Evolutionary conservation across 2,797 vertebrate genomes (phyloP).

Genomic region (Gambelia wislizenii): DNA sequence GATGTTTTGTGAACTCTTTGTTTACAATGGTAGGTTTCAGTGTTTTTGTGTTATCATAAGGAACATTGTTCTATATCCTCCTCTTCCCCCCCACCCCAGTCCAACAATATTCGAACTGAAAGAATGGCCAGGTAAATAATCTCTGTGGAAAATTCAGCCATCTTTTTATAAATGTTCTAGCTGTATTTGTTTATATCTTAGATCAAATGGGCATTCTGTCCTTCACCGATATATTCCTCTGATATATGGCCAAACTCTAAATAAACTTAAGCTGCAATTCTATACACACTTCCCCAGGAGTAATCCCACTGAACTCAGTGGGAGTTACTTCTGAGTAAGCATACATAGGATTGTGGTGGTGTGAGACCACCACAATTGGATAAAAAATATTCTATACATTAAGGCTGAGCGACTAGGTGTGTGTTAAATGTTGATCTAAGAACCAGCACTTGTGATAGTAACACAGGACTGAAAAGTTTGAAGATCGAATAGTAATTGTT

Average conservation of each 20-base stretch:
- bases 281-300: not conserved
- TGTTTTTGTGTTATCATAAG: constrained; percentile 19
- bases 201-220: not conserved
- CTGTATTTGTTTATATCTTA: constrained; percentile 25
- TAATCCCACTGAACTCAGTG: not conserved
- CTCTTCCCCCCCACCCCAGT: not conserved
- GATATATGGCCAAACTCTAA: constrained; percentile 3
- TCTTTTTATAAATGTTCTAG: constrained; percentile 17
- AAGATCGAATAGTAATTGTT: constrained; percentile 33
- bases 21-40: not conserved
- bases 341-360: not conserved
- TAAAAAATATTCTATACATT: not conserved
- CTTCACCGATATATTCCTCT: not conserved
- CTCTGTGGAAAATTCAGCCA: not conserved
- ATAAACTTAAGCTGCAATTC: not conserved
- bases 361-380: constrained; percentile 16
- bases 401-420: not conserved
- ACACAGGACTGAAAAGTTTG: constrained; percentile 42
- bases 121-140: constrained; percentile 19
- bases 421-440: constrained; percentile 49
- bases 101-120: too few relatives aligned
- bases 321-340: not conserved
- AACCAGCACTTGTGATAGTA: constrained; percentile 45
- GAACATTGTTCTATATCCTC: constrained; percentile 5
- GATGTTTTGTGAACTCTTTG: not conserved